A percentile compares a stretch with the other conserved stretches of the same genome.
phyloP scores from a whole-genome alignment of 2,797 vertebrate genomes.

The Sebastes iracundus region DNA sequence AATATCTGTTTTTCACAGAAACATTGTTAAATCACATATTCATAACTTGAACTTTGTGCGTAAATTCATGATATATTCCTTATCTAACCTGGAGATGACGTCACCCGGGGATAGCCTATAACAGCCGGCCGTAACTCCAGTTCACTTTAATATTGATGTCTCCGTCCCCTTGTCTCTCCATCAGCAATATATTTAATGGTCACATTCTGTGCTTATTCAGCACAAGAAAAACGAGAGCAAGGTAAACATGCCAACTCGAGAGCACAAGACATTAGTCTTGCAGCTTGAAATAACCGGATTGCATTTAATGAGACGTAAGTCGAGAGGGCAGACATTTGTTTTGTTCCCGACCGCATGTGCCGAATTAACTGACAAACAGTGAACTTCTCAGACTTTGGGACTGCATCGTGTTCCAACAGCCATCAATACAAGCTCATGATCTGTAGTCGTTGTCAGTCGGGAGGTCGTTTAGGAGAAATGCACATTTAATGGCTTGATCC shows the following conservation, averaged over 20 bases:
- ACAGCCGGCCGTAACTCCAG: slow-evolving; percentile 54
- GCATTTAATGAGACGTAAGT: slow-evolving; percentile 72
- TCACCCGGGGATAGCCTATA: slow-evolving; percentile 46
- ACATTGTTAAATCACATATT: neutral
- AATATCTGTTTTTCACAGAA: neutral
- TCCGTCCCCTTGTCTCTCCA: slow-evolving; percentile 70
- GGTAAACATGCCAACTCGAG: slow-evolving; percentile 77
- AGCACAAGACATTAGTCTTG: slow-evolving; percentile 68
- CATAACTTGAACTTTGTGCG: neutral
- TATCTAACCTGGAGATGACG: slow-evolving; percentile 45
- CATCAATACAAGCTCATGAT: slow-evolving; percentile 55
- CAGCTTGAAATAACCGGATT: slow-evolving; percentile 67
- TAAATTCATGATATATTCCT: slow-evolving; percentile 14
- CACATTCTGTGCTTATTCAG: slow-evolving; percentile 80
- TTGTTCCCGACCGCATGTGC: slow-evolving; percentile 54
- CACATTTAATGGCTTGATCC: slow-evolving; percentile 76
- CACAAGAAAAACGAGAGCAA: slow-evolving; percentile 72
- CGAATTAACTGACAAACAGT: slow-evolving; percentile 60
- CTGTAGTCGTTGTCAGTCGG: slow-evolving; percentile 57
- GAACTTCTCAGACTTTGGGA: slow-evolving; percentile 57
- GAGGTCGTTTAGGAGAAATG: slow-evolving; percentile 58
- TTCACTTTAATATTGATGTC: slow-evolving; percentile 75
- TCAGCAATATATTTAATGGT: slow-evolving; percentile 84
- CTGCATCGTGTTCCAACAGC: slow-evolving; percentile 37
- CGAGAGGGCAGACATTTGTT: slow-evolving; percentile 67